Conservation (phyloP, 2,888 invertebrate species). For the Galeopsomyia nigrocyanea region DNA sequence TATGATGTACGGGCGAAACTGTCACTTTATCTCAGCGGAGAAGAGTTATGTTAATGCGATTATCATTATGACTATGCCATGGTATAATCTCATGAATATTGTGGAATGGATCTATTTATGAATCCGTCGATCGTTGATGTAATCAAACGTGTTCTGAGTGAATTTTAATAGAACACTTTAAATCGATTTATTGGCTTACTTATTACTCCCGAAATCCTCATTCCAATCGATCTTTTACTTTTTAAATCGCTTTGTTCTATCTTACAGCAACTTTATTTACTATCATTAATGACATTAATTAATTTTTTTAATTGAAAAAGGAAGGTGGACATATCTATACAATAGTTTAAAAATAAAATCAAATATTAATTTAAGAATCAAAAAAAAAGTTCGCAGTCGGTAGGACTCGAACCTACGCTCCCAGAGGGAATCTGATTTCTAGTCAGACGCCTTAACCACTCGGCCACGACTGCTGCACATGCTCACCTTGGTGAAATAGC, state of each 20-base stretch:
- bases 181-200: slow-evolving; percentile 49
- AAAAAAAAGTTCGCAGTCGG: slow-evolving; percentile 76
- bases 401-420: slow-evolving; percentile 93
- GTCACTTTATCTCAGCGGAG: slow-evolving; percentile 39
- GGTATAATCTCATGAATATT: slow-evolving; percentile 62
- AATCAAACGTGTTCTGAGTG: slow-evolving; percentile 65
- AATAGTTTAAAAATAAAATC: too few relatives aligned
- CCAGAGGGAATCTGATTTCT: slow-evolving; percentile 92
- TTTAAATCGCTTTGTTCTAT: not conserved
- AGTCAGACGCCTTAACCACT: slow-evolving; percentile 92
- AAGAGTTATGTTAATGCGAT: slow-evolving; percentile 45
- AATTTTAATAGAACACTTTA: slow-evolving; percentile 65
- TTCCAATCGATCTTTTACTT: not conserved
- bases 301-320: too few relatives aligned
- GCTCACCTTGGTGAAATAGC: not conserved
- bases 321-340: too few relatives aligned
- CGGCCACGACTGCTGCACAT: slow-evolving; percentile 82
- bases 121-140: slow-evolving; percentile 65
- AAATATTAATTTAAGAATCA: too few relatives aligned
- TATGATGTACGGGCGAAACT: slow-evolving; percentile 10
- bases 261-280: not conserved
- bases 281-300: not conserved
- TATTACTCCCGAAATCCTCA: not conserved
- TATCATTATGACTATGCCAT: slow-evolving; percentile 53
- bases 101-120: slow-evolving; percentile 62